These are phyloP conservation scores for Tiphia femorata DNA, from an alignment of 2,888 invertebrate genomes.

Conservation along the genomic window DNA sequence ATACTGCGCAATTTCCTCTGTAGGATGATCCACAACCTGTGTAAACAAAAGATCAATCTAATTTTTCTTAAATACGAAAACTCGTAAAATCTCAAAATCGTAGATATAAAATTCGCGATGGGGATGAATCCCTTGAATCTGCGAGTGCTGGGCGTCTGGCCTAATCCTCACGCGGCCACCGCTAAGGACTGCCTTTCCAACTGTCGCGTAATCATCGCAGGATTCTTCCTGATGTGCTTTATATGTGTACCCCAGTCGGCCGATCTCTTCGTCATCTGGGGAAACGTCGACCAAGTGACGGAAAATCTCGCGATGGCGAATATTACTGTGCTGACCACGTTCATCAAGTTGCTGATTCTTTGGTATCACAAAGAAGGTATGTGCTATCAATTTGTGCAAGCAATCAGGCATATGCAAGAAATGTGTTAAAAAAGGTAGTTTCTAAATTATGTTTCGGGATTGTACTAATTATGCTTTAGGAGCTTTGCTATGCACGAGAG, in stretches of 20 bases:
- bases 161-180: conserved; percentile 19
- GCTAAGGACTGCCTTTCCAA: not conserved
- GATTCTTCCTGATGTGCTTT: conserved; percentile 13
- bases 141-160: conserved; percentile 42
- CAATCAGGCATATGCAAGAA: too few species aligned
- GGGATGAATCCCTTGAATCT: conserved; percentile 32
- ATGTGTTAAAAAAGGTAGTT: too few species aligned
- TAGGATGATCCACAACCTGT: too few species aligned
- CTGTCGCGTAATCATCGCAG: conserved; percentile 2
- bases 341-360: conserved; percentile 18
- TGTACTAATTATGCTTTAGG: too few species aligned
- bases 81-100: too few species aligned
- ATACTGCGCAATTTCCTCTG: too few species aligned
- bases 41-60: too few species aligned
- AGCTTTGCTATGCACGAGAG: too few species aligned
- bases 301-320: conserved; percentile 15
- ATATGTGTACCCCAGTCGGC: conserved; percentile 25
- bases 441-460: too few species aligned
- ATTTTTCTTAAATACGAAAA: too few species aligned
- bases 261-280: conserved; percentile 21
- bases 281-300: conserved; percentile 19
- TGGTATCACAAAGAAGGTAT: conserved; percentile 24
- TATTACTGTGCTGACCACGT: conserved; percentile 5
- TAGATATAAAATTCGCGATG: conserved; percentile 32
- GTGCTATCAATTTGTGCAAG: too few species aligned